A percentile compares a stretch with the other conserved stretches of the same genome.
phyloP scores from a whole-genome alignment of 2,888 invertebrate genomes.

The Cheilosia impressa region DNA sequence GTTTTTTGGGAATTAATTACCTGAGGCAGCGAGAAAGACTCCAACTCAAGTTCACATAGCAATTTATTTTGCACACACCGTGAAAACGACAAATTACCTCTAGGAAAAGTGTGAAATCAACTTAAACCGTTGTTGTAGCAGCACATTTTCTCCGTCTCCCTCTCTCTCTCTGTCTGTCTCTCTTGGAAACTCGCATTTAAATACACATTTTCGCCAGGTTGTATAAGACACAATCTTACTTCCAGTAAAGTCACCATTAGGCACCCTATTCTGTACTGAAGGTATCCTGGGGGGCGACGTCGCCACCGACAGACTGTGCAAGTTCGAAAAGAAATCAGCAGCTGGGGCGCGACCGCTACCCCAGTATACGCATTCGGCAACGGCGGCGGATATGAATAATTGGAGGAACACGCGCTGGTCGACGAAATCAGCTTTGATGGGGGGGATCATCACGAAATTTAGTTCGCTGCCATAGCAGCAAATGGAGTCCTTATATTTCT shows the following conservation, averaged over 20 bases:
- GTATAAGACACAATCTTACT: background rate
- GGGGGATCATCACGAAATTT: constrained; percentile 29
- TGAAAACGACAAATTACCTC: constrained; percentile 42
- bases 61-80: constrained; percentile 43
- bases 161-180: no score
- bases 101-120: constrained; percentile 43
- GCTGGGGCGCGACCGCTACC: background rate
- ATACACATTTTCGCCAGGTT: constrained; percentile 10
- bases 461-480: constrained; percentile 18
- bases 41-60: constrained; percentile 49
- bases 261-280: background rate
- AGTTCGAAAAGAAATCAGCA: background rate
- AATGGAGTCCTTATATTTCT: constrained; percentile 24
- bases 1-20: constrained; percentile 7
- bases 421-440: constrained; percentile 8
- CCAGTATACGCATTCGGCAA: background rate
- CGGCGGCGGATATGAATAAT: background rate
- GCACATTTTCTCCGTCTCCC: constrained; percentile 29
- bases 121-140: constrained; percentile 46
- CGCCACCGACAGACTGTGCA: background rate
- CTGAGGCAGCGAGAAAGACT: background rate
- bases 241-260: background rate
- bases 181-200: background rate
- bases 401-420: background rate
- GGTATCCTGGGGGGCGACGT: background rate